Evolutionary conservation across 1,140 invertebrate species (phyloP), one percentile per base, ranked within the genome.

Genomic region (Pantala flavescens): DNA sequence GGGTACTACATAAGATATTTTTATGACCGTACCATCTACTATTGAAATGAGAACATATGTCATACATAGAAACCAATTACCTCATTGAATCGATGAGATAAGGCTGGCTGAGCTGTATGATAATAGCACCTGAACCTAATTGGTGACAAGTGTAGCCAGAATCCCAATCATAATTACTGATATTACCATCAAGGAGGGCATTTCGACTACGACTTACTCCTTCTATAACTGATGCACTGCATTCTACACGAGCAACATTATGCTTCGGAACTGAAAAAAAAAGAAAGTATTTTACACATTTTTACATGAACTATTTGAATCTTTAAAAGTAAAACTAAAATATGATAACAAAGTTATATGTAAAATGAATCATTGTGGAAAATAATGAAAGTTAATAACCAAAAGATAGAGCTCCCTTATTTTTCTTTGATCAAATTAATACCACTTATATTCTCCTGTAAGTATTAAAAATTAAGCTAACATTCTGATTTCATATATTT

Each of bases 141-240:
- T 99, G 97, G 87, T 99, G 98, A 83, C 97, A 99, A 1, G 97
- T 99, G 83, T 99, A 99, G 71, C 98, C 96, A 76, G 91, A 94
- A 83, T 99, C 97, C 97, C 97, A 99, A 86, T 99, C 96, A 84
- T 99, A 99, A 82, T 93, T 91, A 77, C 91, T 88, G 36, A 88
- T 94, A 80, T 99, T 94, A 3, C 96, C 97, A 87, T 99, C 98
- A 74, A 99, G 87, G 11, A 99, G 86, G n/a, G 95, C 92, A 86
- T 99, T 97, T 73, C 96, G 86, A 72, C 91, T 92, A 72, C 96
- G 88, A 80, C 95, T 95, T 74, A 87, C 97, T 70, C 98, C 98
- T 86, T 99, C 97, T 23, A 95, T 92, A 71, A 99, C 97, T 80
- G 89, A 90, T 10, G 97, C 97, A 83, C 92, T 94, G 78, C 90